Evolutionary conservation across 2,113 vertebrate genomes (phyloP), one percentile per base, ranked within the genome.

Genomic region (Lophius piscatorius): DNA sequence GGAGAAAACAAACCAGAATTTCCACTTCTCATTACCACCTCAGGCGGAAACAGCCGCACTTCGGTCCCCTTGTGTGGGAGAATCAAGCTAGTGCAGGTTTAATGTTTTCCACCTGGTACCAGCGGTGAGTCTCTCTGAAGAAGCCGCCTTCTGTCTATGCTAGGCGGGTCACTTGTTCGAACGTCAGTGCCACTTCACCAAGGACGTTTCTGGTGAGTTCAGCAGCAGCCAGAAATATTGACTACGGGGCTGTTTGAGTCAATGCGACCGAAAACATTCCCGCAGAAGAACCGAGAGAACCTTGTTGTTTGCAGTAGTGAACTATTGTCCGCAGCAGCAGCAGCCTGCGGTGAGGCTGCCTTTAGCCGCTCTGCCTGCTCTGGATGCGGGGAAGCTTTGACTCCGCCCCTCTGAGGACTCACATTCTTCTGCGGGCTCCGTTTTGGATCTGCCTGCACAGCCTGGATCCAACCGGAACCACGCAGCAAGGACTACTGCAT

Each of bases 341-440:
- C 63, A 51, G 62, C 58, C 18, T 24, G 18, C 69, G 29, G 55
- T 56, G 49, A 39, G 63, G 18, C 61, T 41, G 62, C 51, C 47
- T 33, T 9, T 6, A 11, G 45, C 70, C 2, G 45, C 61, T 76
- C 22, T 12, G 8, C 78, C 55, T 45, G 29, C 28, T 34, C 3
- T 69, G 56, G 82, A 84, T 80, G 80, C 52, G 38, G 45, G 60
- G 62, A 28, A 2, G 20, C 47, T 29, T 80, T 85, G 88, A 84
- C 89, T 83, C 89, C 89, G 88, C 90, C 89, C 89, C 86, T 60
- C 64, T 48, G 11, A 48, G 76, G 83, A 82, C 82, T 42, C 78
- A 85, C 81, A 87, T 84, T 89, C 84, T 85, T 87, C 41, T 61
- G 70, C 45, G 28, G 70, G 80, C 69, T 63, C 66, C 54, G 78